Percentiles rank a stretch among this genome's conserved stretches.
These are phyloP conservation scores for Eulithis prunata DNA, from an alignment of 2,888 invertebrate genomes.

Conservation along the genomic window DNA sequence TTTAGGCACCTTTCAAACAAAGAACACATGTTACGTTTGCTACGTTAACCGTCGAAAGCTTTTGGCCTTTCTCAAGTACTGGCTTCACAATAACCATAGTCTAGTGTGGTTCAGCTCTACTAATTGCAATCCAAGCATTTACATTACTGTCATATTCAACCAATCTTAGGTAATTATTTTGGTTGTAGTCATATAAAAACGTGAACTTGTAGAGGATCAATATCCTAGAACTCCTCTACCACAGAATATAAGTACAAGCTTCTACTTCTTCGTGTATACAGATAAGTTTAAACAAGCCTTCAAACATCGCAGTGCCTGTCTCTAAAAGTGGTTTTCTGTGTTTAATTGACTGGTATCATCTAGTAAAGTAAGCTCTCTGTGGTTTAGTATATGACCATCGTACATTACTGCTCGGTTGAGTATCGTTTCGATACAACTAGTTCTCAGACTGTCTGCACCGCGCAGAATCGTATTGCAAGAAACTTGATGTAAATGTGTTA, in stretches of 20 bases:
- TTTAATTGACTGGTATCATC: constrained; percentile 39
- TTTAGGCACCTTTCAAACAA: too few species aligned
- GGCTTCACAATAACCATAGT: background rate
- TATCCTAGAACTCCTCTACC: background rate
- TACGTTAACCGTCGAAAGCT: background rate
- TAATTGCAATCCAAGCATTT: background rate
- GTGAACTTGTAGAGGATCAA: constrained; percentile 15
- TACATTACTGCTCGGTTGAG: constrained; percentile 41
- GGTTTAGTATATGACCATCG: constrained; percentile 29
- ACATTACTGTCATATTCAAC: too few species aligned
- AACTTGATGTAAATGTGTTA: background rate
- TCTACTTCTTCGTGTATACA: constrained; percentile 3
- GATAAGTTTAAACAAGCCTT: constrained; percentile 47
- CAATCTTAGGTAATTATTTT: too few species aligned
- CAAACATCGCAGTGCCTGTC: constrained; percentile 56
- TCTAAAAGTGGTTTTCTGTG: constrained; percentile 61
- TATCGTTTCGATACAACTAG: constrained; percentile 48
- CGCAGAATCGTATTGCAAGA: constrained; percentile 34
- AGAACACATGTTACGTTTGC: too few species aligned
- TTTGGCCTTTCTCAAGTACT: background rate
- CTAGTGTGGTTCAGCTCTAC: background rate
- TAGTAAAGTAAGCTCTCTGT: constrained; percentile 14
- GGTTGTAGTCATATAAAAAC: constrained; percentile 1
- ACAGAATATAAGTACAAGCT: background rate
- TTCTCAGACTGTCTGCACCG: constrained; percentile 42